Base-by-base conservation (phyloP, 2,797 vertebrate species). In the Coregonus sp. region DNA sequence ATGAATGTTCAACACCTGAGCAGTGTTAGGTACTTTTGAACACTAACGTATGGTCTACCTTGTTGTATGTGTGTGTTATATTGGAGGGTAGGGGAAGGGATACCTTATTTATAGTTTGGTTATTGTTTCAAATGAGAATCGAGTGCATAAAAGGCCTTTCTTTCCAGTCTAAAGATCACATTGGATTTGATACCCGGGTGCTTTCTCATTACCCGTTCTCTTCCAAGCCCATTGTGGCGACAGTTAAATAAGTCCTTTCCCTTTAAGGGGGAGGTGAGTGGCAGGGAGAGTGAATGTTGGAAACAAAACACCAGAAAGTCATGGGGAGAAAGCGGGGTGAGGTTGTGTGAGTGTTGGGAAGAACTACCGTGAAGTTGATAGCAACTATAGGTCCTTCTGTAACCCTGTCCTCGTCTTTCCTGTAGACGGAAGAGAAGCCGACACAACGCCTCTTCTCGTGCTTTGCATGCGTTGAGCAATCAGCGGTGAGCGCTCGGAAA, bases 181-280 rank as follows among this genome's bases (percentile, higher is more conserved):
- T 71, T 52, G 70, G 70, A 71, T 31, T 11, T 25, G 4, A 15
- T 56, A 56, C 16, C 12, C 4, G 5, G 52, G 52, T 12, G 50
- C 14, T 47, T 25, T 50, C n/a, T 70, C 40, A 25, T 70, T 25
- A 70, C 29, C 47, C n/a, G 3, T 20, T 72, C 25, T 47, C 11
- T 59, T 33, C 5, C 31, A 72, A 77, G 47, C 61, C 50, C 54
- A 71, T 25, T 15, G 70, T 71, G 50, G 75, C 70, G 63, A 65
- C 47, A 78, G 61, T 72, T 82, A 92, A 89, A 89, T 77, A 78
- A 37, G 89, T 80, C 87, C 92, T 93, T 90, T 93, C 92, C 91
- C 94, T 95, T 95, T 95, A 95, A 95, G 94, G 90, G 94, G 94
- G 94, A 94, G 94, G 93, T 92, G 92, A 93, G 90, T 86, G 85